Evolutionary conservation across 2,888 invertebrate genomes (phyloP).

Genomic region (Leistus spinibarbis): DNA sequence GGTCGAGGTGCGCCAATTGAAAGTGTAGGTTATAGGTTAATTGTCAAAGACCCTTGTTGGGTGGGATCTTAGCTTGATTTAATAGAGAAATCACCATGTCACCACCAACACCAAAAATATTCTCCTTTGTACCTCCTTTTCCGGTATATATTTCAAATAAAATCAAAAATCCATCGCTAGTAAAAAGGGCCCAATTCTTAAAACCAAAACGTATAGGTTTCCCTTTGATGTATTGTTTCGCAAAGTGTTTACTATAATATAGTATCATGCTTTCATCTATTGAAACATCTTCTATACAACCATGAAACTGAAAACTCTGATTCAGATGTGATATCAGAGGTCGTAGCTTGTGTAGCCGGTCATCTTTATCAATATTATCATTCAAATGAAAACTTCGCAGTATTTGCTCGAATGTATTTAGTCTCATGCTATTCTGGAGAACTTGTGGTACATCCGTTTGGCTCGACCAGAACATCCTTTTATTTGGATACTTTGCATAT

Average conservation of each 20-base stretch:
- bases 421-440: slow-evolving; percentile 37
- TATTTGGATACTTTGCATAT: slow-evolving; percentile 41
- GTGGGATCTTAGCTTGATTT: no score
- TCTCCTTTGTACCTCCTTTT: no score
- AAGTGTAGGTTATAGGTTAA: no score
- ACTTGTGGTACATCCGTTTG: slow-evolving; percentile 38
- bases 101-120: no score
- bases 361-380: slow-evolving; percentile 38
- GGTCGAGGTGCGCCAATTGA: no score
- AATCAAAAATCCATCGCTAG: no score
- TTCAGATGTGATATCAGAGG: slow-evolving; percentile 34
- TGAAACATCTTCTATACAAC: slow-evolving; percentile 37
- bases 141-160: no score
- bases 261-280: slow-evolving; percentile 45
- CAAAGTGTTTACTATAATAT: slow-evolving; percentile 44
- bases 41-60: slow-evolving; percentile 46
- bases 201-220: no score
- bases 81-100: no score
- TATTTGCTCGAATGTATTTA: slow-evolving; percentile 41
- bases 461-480: slow-evolving; percentile 40
- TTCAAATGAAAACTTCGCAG: no score
- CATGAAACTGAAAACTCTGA: slow-evolving; percentile 29
- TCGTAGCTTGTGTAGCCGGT: slow-evolving; percentile 34
- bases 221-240: slow-evolving; percentile 44
- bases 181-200: no score